Conservation (phyloP, 2,888 invertebrate genomes). For the Nematopogon swammerdamellus region DNA sequence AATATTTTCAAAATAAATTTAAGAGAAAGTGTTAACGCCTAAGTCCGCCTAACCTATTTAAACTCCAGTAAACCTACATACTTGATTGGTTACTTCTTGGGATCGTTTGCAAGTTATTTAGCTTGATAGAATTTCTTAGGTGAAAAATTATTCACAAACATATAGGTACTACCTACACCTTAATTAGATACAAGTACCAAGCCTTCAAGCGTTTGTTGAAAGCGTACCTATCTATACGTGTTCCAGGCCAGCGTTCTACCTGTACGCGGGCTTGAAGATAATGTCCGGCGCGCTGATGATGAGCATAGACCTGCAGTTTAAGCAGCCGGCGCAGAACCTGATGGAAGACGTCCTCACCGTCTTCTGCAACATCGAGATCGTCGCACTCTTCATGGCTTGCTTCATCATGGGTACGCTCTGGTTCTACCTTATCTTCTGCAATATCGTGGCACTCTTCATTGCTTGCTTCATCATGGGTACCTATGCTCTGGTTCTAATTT, state of each 20-base stretch:
- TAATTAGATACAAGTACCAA: too few species aligned
- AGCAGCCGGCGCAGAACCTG: conserved; percentile 68
- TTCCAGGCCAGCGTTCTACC: conserved; percentile 72
- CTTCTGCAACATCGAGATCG: conserved; percentile 65
- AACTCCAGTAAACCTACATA: too few species aligned
- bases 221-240: neutral
- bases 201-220: too few species aligned
- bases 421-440: neutral
- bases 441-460: neutral
- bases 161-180: too few species aligned
- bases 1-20: too few species aligned
- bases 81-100: too few species aligned
- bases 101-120: too few species aligned
- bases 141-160: too few species aligned
- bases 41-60: too few species aligned
- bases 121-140: too few species aligned
- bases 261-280: conserved; percentile 69
- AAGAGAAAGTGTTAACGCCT: too few species aligned
- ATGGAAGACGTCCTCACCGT: conserved; percentile 66
- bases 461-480: too few species aligned
- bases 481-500: neutral
- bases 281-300: conserved; percentile 65
- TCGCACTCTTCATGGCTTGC: conserved; percentile 68
- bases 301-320: conserved; percentile 72
- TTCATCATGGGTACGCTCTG: conserved; percentile 67